Base-by-base conservation (phyloP, 1,140 invertebrate genomes). In the Aphaenogaster floridana region DNA sequence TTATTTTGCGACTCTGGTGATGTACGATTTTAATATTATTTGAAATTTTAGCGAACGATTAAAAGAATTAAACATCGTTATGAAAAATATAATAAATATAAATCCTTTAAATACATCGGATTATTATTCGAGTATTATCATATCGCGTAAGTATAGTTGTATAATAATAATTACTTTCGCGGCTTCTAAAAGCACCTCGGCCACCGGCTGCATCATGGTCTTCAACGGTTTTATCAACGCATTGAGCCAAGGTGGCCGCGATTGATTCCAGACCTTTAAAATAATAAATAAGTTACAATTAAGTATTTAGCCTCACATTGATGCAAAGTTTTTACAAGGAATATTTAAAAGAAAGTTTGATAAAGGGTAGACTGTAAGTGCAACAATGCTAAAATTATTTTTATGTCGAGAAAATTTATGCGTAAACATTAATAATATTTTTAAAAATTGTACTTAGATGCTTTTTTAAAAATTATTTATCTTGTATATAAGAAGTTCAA, bases 191-290 rank as follows among this genome's bases (percentile, higher is more conserved):
- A 97, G 95, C 78, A 96, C 96, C 28, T 96, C 95, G 0, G 97
- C 96, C 15, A 97, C 96, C 13, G 97, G 96, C 45, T 96, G 94
- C 45, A 97, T 94, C 1, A 96, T 94, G 0, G 96, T 96, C 3
- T 96, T 96, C 0, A 97, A 94, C 7, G 97, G 95, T 34, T 96
- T 96, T 81, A 98, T 92, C 15, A 98, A 94, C 4, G 97, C 97
- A 80, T 97, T 96, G 69, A 97, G 94, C 97, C 97, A 98, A 0
- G 97, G 96, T 42, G 97, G 97, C 42, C 97, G 95, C 48, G 97
- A 96, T 92, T 97, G 97, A 94, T 97, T 97, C 97, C 97, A 98
- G 1, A 98, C 96, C 97, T 97, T 76, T 61, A 72, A 81, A 74
- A 48, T 34, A 6, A 72, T 5, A 61, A 13, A 11, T 63, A 6